Percentiles rank a stretch among this genome's conserved stretches.
phyloP scores from a whole-genome alignment of 2,797 vertebrate species.

The Acipenser transmontanus region DNA sequence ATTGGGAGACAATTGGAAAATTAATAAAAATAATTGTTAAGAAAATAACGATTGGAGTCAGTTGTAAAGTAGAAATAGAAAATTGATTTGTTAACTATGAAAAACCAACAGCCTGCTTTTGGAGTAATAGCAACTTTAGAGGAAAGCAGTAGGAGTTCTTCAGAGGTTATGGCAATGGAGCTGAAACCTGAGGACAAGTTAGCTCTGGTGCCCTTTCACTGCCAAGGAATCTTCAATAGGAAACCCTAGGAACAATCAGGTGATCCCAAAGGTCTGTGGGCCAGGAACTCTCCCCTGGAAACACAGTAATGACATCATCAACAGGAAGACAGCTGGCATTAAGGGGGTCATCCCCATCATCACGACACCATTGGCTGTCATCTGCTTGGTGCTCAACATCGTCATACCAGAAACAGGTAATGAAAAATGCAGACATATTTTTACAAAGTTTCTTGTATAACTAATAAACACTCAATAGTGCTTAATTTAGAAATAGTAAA shows the following conservation, averaged over 20 bases:
- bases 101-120: too few relatives aligned
- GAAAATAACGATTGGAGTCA: too few relatives aligned
- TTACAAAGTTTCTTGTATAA: too few relatives aligned
- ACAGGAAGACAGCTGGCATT: conserved; percentile 11
- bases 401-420: conserved; percentile 18
- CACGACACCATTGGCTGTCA: conserved; percentile 14
- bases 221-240: neutral
- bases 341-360: conserved; percentile 16
- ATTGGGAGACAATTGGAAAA: too few relatives aligned
- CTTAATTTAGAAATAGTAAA: too few relatives aligned
- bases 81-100: too few relatives aligned
- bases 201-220: neutral
- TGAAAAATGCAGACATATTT: too few relatives aligned
- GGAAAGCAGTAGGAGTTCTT: too few relatives aligned
- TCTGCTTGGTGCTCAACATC: conserved; percentile 15
- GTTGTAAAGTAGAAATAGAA: too few relatives aligned
- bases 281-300: neutral
- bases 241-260: neutral
- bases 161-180: neutral
- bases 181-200: neutral
- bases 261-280: neutral
- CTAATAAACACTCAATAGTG: too few relatives aligned
- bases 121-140: too few relatives aligned
- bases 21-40: too few relatives aligned
- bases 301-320: neutral